phyloP scores from a whole-genome alignment of 2,113 vertebrate species.

The Grallaria varia region DNA sequence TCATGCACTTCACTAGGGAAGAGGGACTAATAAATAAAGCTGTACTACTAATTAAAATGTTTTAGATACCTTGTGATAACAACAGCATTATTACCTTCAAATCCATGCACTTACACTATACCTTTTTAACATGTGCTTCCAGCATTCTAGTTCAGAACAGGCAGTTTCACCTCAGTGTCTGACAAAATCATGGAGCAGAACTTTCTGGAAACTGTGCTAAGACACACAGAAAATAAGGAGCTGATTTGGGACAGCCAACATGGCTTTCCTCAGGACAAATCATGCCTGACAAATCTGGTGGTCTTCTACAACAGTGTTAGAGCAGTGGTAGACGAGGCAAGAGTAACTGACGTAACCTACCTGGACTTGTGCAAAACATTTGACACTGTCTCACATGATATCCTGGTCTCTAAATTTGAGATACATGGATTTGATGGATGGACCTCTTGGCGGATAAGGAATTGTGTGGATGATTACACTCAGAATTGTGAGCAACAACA shows the following conservation, averaged over 20 bases:
- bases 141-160: not conserved
- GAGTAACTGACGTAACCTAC: not conserved
- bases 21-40: not conserved
- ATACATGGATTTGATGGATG: not conserved
- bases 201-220: not conserved
- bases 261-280: not conserved
- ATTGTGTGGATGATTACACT: not conserved
- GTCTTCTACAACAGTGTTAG: not conserved
- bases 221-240: not conserved
- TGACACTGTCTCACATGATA: not conserved
- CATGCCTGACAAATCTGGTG: not conserved
- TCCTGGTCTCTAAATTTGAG: not conserved
- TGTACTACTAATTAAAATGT: not conserved
- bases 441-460: not conserved
- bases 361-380: not conserved
- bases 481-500: not conserved
- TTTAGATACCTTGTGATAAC: not conserved
- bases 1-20: slow-evolving; percentile 15
- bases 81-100: not conserved
- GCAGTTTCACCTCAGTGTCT: not conserved
- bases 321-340: not conserved
- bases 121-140: not conserved
- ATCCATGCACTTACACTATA: not conserved
- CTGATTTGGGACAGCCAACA: not conserved
- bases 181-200: not conserved